phyloP scores from a whole-genome alignment of 2,797 vertebrate genomes.

The Scarus forsteni region DNA sequence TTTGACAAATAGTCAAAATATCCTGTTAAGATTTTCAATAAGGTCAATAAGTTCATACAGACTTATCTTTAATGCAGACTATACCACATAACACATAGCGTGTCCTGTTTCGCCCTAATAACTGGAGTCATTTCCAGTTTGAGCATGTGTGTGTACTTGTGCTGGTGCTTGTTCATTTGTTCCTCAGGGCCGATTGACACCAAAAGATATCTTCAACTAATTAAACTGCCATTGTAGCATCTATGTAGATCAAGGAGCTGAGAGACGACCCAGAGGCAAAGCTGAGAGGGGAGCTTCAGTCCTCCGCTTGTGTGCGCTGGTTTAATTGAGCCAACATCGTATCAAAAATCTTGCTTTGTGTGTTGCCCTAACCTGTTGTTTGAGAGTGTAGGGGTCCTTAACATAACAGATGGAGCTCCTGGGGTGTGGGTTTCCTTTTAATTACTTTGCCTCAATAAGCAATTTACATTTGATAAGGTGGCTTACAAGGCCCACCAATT shows the following conservation, averaged over 20 bases:
- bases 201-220: constrained; percentile 31
- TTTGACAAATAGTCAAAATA: too few relatives aligned
- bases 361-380: constrained; percentile 45
- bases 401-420: constrained; percentile 55
- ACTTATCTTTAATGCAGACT: too few relatives aligned
- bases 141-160: not conserved
- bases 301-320: constrained; percentile 4
- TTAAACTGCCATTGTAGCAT: constrained; percentile 34
- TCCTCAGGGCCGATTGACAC: constrained; percentile 40
- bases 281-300: not conserved
- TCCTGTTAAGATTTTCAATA: too few relatives aligned
- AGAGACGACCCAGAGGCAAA: constrained; percentile 25
- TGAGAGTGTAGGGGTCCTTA: constrained; percentile 38
- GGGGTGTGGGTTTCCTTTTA: constrained; percentile 64
- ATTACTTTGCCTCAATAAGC: constrained; percentile 74
- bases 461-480: constrained; percentile 70
- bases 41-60: too few relatives aligned
- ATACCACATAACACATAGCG: too few relatives aligned
- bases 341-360: constrained; percentile 34
- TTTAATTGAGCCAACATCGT: constrained; percentile 39
- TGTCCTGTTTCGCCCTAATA: not conserved
- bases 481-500: constrained; percentile 65
- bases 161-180: constrained; percentile 16
- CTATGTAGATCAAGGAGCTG: constrained; percentile 13
- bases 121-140: not conserved